Conservation (phyloP, 2,113 vertebrate genomes). For the Pomatostomus ruficeps region DNA sequence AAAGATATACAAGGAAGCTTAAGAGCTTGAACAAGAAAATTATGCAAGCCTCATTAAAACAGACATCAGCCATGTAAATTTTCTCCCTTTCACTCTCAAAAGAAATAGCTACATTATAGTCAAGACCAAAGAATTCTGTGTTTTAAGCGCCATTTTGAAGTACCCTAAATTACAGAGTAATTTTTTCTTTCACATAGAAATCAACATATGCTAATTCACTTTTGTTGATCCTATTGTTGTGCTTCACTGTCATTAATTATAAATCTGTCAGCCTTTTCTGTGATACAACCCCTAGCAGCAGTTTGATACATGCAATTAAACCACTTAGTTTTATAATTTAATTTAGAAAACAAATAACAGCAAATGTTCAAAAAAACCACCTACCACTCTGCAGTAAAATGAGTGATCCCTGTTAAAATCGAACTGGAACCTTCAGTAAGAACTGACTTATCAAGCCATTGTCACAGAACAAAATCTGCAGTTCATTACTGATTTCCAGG, state of each 20-base stretch:
- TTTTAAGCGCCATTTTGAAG: conserved; percentile 9
- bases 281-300: background rate
- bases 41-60: background rate
- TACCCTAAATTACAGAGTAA: background rate
- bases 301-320: conserved; percentile 11
- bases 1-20: background rate
- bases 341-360: conserved; percentile 10
- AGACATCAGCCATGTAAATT: background rate
- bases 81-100: background rate
- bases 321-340: background rate
- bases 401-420: background rate
- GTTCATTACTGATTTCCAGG: background rate
- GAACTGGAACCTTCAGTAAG: background rate
- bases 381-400: background rate
- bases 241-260: conserved; percentile 31
- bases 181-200: conserved; percentile 36
- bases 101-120: background rate
- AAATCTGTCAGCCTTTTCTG: conserved; percentile 11
- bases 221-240: conserved; percentile 25
- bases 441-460: background rate
- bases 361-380: background rate
- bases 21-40: conserved; percentile 15
- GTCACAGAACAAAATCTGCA: background rate
- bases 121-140: background rate
- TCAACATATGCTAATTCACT: background rate